Evolutionary conservation across 2,113 vertebrate genomes (phyloP), one percentile per base, ranked within the genome.

Genomic region (Anarrhichthys ocellatus): DNA sequence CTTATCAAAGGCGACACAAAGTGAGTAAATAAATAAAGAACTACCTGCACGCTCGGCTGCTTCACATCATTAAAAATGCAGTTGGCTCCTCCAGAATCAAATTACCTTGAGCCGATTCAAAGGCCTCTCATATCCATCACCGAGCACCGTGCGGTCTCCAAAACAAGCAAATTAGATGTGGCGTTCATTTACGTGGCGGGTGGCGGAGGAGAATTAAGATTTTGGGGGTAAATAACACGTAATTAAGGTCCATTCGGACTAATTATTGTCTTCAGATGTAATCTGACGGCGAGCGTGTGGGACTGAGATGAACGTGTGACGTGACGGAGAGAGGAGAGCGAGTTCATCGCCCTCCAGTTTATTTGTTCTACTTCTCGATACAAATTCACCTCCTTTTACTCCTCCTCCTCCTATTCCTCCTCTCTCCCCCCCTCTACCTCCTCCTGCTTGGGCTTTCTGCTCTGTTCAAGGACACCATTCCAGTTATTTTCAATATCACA

Each of bases 241-340:
- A 93, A 95, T 93, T 91, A 91, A 85, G 78, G 82, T 88, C 81
- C 87, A 90, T 94, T 94, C 87, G 65, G 83, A 15, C 38, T 88
- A 91, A 93, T 92, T 94, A 91, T 71, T 42, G 70, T 79, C 86
- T 93, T 94, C 90, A 93, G 86, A 88, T 87, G 83, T 83, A 88
- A 93, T 92, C 89, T 88, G 81, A 90, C 76, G 69, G 87, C 56
- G 68, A 88, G 63, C 34, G 38, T 77, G 82, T 83, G 78, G 50
- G 48, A 84, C 29, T 44, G 64, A 82, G 78, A 73, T 67, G 6
- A 73, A 69, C 22, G 76, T 38, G 2, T 36, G 87, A 71, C 2
- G 58, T 62, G 81, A 76, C 6, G 14, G n/a, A 67, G 62, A 71
- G 59, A 71, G 32, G 50, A 81, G 68, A 58, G 72, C 1, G 4